Percentiles rank a stretch among this genome's conserved stretches.
These are phyloP conservation scores for Deilephila elpenor DNA, from an alignment of 2,888 invertebrate species.

Conservation along the genomic window DNA sequence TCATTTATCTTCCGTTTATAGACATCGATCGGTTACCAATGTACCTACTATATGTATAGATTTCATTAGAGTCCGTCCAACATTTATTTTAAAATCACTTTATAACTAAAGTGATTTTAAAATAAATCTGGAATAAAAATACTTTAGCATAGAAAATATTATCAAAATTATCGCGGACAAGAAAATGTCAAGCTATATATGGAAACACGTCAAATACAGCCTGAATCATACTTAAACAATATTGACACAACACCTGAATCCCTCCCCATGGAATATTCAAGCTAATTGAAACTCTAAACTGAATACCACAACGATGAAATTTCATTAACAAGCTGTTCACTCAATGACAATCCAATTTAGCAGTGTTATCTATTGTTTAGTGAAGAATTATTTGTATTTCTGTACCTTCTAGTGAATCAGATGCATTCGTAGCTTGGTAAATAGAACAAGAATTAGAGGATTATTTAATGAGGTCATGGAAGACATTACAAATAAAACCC, in stretches of 20 bases:
- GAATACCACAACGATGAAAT: not conserved
- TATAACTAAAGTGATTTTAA: too few relatives aligned
- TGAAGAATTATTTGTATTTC: not conserved
- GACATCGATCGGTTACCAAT: too few relatives aligned
- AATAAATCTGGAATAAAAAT: too few relatives aligned
- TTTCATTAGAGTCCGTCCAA: too few relatives aligned
- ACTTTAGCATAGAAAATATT: too few relatives aligned
- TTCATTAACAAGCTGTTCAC: not conserved
- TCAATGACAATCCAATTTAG: not conserved
- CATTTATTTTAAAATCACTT: too few relatives aligned
- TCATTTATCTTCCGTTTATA: too few relatives aligned
- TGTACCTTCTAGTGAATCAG: too few relatives aligned
- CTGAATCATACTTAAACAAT: not conserved
- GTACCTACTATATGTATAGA: too few relatives aligned
- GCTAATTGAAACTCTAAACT: not conserved
- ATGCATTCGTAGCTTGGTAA: not conserved
- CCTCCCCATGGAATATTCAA: not conserved
- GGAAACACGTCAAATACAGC: not conserved
- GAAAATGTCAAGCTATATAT: too few relatives aligned
- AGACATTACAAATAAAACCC: not conserved
- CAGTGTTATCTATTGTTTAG: conserved; percentile 15
- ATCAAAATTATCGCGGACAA: too few relatives aligned
- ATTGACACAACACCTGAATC: not conserved
- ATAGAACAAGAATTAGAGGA: conserved; percentile 5
- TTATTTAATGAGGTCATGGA: conserved; percentile 16